These are phyloP conservation scores for Orchestia grillus DNA, from an alignment of 1,140 invertebrate species.

Conservation along the genomic window DNA sequence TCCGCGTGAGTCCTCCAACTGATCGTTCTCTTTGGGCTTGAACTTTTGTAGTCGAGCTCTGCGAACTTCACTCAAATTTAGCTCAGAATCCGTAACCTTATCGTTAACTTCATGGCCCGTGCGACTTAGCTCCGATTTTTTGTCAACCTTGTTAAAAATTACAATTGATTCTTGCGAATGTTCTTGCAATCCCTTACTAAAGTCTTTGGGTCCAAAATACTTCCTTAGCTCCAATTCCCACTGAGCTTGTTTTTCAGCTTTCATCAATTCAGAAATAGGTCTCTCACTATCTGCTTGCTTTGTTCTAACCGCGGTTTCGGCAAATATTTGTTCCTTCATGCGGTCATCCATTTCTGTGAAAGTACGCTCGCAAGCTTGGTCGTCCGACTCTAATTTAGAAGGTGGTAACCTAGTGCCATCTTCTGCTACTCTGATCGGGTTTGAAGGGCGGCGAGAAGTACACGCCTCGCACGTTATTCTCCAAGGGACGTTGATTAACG, in stretches of 20 bases:
- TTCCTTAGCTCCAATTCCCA: slow-evolving; percentile 43
- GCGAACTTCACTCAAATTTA: slow-evolving; percentile 70
- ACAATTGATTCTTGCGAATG: not conserved
- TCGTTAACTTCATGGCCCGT: not conserved
- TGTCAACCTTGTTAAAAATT: not conserved
- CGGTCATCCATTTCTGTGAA: not conserved
- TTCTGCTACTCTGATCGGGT: slow-evolving; percentile 62
- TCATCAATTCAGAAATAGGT: not conserved
- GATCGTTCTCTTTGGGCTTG: slow-evolving; percentile 58
- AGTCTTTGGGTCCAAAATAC: not conserved
- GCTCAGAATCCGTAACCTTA: not conserved
- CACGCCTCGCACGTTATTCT: slow-evolving; percentile 76
- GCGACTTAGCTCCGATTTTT: not conserved
- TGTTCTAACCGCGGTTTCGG: not conserved
- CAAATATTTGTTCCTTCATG: not conserved
- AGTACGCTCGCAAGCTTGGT: not conserved
- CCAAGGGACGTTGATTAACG: slow-evolving; percentile 75
- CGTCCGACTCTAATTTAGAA: not conserved
- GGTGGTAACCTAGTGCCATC: slow-evolving; percentile 44
- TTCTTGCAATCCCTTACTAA: not conserved
- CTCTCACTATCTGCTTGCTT: not conserved
- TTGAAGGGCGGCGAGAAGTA: slow-evolving; percentile 70
- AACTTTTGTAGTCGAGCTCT: slow-evolving; percentile 71
- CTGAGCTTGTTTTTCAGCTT: not conserved
- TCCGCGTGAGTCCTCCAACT: not conserved